Evolutionary conservation across 2,113 vertebrate genomes (phyloP), one percentile per base, ranked within the genome.

Genomic region (Aramus guarauna): DNA sequence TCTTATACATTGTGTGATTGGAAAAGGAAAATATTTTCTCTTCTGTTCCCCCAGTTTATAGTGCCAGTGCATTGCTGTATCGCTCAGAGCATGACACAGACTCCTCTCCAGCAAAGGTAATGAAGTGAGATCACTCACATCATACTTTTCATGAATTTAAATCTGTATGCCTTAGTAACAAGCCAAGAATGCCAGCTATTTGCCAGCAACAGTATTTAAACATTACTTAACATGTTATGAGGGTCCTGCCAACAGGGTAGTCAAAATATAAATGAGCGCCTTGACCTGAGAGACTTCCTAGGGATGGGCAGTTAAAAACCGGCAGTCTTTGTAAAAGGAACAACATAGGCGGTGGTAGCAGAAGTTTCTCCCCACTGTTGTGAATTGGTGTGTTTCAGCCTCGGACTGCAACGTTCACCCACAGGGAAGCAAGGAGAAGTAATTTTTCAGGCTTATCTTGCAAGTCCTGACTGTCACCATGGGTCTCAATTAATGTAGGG

Each of bases 11-110:
- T 66, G 26, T 90, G 74, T 73, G 71, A 85, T 37, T 9, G 1
- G 37, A 72, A 95, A 84, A 37, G 56, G 47, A 85, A 96, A 94
- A 94, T 85, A 83, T 92, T 91, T 95, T 88, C 45, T 62, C 64
- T 37, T 85, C 50, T 55, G 18, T 64, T 84, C 66, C 11, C 15
- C 19, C 43, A 34, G 48, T 60, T 95, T 85, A 52, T 32, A 43
- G 27, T 52, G 21, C n/a, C 64, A 85, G 9, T 86, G 82, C 72
- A 53, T 85, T 37, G 55, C 86, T 72, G 45, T 69, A 81, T 92
- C 64, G 64, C 41, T 88, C 82, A 76, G 37, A 84, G 6, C 21
- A 74, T 59, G 86, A 64, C 62, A 66, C 55, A 88, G n/a, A 23
- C 45, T 85, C n/a, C 24, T 80, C 60, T 94, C 34, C 50, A 52